Evolutionary conservation across 2,797 vertebrate genomes (phyloP).

Genomic region (Manis crassicaudata): DNA sequence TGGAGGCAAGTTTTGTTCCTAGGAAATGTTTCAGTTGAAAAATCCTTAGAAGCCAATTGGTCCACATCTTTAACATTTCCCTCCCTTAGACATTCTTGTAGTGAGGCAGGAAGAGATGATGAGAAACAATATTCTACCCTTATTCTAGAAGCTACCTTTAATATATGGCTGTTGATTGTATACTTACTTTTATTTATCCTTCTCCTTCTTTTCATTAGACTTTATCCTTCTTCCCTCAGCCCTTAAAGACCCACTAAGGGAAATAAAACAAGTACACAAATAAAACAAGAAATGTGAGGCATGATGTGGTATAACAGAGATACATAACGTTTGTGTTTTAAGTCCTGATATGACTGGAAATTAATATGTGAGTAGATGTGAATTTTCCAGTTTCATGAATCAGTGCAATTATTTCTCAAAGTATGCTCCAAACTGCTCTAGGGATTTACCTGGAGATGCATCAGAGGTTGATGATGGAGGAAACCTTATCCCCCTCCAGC

Average conservation of each 20-base stretch:
- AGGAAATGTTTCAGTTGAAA: slow-evolving; percentile 39
- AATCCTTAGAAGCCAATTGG: slow-evolving; percentile 37
- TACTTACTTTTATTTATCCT: slow-evolving; percentile 12
- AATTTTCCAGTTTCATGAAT: neutral
- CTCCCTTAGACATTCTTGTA: neutral
- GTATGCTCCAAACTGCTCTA: neutral
- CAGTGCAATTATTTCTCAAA: neutral
- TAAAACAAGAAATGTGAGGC: neutral
- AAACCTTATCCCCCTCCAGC: neutral
- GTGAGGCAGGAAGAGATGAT: neutral
- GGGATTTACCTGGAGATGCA: neutral
- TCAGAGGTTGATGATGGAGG: neutral
- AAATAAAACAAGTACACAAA: slow-evolving; percentile 19
- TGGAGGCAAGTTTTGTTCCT: slow-evolving; percentile 32
- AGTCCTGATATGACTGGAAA: neutral
- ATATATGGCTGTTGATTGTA: neutral
- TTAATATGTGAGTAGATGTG: neutral
- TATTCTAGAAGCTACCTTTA: neutral
- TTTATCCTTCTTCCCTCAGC: neutral
- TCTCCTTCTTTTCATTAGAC: neutral
- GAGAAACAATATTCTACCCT: neutral
- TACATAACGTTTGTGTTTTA: neutral
- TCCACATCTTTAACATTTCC: slow-evolving; percentile 15
- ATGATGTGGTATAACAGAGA: neutral
- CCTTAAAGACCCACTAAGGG: neutral